Conservation (phyloP, 1,140 invertebrate species). For the Drosophila serrata region DNA sequence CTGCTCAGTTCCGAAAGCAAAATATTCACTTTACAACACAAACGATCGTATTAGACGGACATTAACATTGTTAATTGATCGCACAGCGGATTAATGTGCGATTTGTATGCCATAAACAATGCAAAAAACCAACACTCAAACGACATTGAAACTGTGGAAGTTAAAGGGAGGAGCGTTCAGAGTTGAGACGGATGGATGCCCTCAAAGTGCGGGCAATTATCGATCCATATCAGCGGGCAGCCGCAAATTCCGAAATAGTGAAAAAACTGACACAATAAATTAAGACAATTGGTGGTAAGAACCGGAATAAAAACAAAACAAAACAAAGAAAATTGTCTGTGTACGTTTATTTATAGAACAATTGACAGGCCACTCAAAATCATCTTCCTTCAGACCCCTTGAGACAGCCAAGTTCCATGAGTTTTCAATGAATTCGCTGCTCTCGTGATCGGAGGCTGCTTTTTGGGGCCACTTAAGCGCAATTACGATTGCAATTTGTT, state of each 20-base stretch:
- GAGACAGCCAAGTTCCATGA: conserved; percentile 25
- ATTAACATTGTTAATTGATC: conserved; percentile 74
- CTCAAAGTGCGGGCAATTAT: conserved; percentile 62
- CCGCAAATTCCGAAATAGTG: conserved; percentile 48
- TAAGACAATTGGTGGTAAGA: conserved; percentile 57
- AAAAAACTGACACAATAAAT: conserved; percentile 58
- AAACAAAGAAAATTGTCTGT: conserved; percentile 29
- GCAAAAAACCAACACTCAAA: conserved; percentile 8
- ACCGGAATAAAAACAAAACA: not conserved
- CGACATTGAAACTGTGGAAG: conserved; percentile 18
- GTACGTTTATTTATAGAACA: conserved; percentile 75
- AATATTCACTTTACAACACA: conserved; percentile 36
- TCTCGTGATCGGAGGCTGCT: conserved; percentile 56
- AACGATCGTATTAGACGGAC: conserved; percentile 64
- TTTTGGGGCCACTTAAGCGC: conserved; percentile 72
- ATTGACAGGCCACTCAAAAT: conserved; percentile 73
- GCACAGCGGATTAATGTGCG: conserved; percentile 64
- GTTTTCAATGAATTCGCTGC: conserved; percentile 68
- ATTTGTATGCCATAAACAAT: conserved; percentile 77
- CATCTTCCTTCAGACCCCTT: conserved; percentile 16
- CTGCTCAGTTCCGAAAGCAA: conserved; percentile 1
- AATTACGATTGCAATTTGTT: conserved; percentile 81
- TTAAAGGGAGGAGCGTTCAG: conserved; percentile 10
- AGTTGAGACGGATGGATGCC: conserved; percentile 17
- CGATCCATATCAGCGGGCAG: conserved; percentile 57